phyloP scores from a whole-genome alignment of 2,113 vertebrate species.

The Platichthys stellatus region DNA sequence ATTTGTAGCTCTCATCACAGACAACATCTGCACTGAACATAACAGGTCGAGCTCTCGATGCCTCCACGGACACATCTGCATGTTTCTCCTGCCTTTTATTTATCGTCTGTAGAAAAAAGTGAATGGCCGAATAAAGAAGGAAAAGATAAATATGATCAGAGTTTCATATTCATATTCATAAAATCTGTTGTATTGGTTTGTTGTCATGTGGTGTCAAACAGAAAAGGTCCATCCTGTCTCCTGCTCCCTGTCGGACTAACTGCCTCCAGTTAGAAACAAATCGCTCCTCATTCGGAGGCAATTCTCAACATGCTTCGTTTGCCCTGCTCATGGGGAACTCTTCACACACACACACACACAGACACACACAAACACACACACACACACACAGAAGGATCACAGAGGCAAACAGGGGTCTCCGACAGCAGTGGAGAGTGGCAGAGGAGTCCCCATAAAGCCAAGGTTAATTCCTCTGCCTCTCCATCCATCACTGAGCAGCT shows the following conservation, averaged over 20 bases:
- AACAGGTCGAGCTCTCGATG: too few species aligned
- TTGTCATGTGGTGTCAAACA: conserved; percentile 42
- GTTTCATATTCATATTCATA: neutral
- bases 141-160: too few species aligned
- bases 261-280: conserved; percentile 71
- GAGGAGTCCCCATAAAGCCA: conserved; percentile 81
- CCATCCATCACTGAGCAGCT: conserved; percentile 77
- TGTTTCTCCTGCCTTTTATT: too few species aligned
- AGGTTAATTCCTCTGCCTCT: conserved; percentile 81
- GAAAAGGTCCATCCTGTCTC: too few species aligned
- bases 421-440: conserved; percentile 65
- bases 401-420: conserved; percentile 59
- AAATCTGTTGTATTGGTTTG: conserved; percentile 13
- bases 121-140: too few species aligned
- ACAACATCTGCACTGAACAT: too few species aligned
- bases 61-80: too few species aligned
- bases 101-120: too few species aligned
- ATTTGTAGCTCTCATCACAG: too few species aligned
- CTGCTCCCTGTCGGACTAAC: conserved; percentile 67
- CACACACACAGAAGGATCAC: conserved; percentile 42
- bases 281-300: conserved; percentile 68
- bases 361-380: conserved; percentile 14
- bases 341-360: neutral
- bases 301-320: conserved; percentile 76
- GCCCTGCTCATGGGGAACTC: conserved; percentile 46